Evolutionary conservation across 2,797 vertebrate species (phyloP).

Genomic region (Sarcoramphus papa): DNA sequence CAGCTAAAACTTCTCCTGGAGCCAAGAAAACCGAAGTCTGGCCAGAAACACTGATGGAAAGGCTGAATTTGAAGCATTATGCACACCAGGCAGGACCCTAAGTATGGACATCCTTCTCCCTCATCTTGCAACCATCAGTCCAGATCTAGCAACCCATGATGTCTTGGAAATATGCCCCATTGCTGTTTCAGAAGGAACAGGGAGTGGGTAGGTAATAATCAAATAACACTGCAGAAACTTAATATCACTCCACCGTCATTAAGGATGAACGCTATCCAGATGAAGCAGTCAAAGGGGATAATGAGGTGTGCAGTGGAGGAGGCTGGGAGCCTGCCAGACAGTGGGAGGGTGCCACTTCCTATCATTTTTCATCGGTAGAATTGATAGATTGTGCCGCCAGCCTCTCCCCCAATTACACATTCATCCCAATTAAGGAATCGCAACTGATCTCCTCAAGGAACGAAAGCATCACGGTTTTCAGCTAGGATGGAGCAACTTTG

Average conservation of each 20-base stretch:
- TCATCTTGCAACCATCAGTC: not conserved
- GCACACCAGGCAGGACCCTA: not conserved
- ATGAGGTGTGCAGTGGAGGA: constrained; percentile 11
- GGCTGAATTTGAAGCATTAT: not conserved
- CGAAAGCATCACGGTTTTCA: not conserved
- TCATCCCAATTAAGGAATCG: not conserved
- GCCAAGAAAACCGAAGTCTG: not conserved
- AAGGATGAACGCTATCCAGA: not conserved
- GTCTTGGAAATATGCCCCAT: not conserved
- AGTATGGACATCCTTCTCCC: not conserved
- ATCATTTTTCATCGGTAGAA: constrained; percentile 19
- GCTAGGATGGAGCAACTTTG: not conserved
- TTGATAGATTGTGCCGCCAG: not conserved
- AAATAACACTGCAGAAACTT: not conserved
- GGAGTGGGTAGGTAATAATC: not conserved
- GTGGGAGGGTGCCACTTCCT: constrained; percentile 8
- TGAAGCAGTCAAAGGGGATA: not conserved
- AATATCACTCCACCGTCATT: not conserved
- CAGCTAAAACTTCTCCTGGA: not conserved
- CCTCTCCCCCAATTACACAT: not conserved
- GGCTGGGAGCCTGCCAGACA: not conserved
- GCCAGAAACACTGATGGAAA: not conserved
- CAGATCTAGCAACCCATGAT: not conserved
- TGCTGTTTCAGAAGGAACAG: not conserved
- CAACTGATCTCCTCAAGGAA: not conserved